phyloP scores from a whole-genome alignment of 1,140 invertebrate species.

The Capitella teleta region DNA sequence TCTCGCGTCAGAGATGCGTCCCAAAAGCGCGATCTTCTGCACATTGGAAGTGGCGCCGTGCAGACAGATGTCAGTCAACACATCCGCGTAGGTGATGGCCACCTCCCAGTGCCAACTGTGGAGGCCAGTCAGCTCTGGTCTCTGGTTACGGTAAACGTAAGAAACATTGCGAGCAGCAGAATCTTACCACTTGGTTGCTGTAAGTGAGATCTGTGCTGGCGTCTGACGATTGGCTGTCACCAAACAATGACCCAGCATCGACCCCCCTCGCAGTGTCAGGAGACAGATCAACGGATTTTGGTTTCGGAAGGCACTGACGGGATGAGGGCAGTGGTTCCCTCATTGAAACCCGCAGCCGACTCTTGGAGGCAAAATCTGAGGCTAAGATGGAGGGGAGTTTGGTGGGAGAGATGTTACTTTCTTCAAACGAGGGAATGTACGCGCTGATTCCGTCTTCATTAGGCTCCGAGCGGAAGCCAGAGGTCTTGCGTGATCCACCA shows the following conservation, averaged over 20 bases:
- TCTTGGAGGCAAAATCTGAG: too few relatives aligned
- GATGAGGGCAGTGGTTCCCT: too few relatives aligned
- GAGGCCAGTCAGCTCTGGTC: conserved; percentile 25
- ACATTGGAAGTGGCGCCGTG: conserved; percentile 28
- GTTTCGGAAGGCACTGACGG: too few relatives aligned
- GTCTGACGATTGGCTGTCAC: conserved; percentile 23
- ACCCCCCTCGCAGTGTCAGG: conserved; percentile 21
- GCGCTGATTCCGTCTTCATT: too few relatives aligned
- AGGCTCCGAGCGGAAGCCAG: too few relatives aligned
- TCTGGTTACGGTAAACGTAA: conserved; percentile 11
- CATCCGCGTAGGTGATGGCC: conserved; percentile 31
- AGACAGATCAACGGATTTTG: too few relatives aligned
- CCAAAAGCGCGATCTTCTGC: conserved; percentile 34
- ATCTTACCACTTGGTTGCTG: conserved; percentile 27
- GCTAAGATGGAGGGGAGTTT: too few relatives aligned
- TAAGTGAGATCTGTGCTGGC: conserved; percentile 28
- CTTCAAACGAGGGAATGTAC: too few relatives aligned
- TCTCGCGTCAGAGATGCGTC: conserved; percentile 18
- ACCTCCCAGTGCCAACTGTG: conserved; percentile 40
- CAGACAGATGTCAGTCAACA: conserved; percentile 30
- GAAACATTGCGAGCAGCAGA: too few relatives aligned
- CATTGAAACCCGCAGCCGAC: too few relatives aligned
- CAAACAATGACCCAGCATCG: conserved; percentile 22
- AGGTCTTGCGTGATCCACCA: too few relatives aligned
- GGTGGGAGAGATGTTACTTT: too few relatives aligned